Percentiles rank a stretch among this genome's conserved stretches.
Evolutionary conservation across 2,113 vertebrate genomes (phyloP).

Genomic region (Antigone vipio): DNA sequence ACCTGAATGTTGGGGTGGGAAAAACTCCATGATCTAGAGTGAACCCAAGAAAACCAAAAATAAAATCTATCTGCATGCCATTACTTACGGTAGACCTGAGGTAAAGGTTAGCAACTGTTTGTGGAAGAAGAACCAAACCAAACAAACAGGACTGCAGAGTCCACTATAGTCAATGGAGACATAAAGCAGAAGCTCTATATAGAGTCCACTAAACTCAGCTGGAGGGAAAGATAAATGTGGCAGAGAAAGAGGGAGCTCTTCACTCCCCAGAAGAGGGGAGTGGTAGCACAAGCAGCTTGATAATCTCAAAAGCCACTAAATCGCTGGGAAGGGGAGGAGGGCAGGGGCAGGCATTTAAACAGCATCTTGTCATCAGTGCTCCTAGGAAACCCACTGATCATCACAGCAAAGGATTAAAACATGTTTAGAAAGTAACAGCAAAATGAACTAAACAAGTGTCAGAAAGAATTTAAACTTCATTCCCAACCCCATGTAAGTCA

Average conservation of each 20-base stretch:
- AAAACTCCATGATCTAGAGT: background rate
- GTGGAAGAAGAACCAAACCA: background rate
- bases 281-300: background rate
- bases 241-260: background rate
- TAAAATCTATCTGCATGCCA: background rate
- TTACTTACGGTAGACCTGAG: background rate
- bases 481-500: background rate
- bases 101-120: background rate
- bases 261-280: background rate
- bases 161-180: background rate
- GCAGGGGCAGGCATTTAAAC: background rate
- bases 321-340: background rate
- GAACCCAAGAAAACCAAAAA: background rate
- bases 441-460: background rate
- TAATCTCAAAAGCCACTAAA: constrained; percentile 15
- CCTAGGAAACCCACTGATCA: background rate
- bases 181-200: background rate
- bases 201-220: background rate
- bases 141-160: background rate
- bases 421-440: background rate
- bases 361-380: background rate
- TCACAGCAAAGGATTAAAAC: background rate
- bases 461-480: background rate
- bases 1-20: background rate
- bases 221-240: background rate